A percentile compares a stretch with the other conserved stretches of the same genome.
Conservation (phyloP, 2,888 invertebrate genomes). For the Dendrolimus houi region DNA sequence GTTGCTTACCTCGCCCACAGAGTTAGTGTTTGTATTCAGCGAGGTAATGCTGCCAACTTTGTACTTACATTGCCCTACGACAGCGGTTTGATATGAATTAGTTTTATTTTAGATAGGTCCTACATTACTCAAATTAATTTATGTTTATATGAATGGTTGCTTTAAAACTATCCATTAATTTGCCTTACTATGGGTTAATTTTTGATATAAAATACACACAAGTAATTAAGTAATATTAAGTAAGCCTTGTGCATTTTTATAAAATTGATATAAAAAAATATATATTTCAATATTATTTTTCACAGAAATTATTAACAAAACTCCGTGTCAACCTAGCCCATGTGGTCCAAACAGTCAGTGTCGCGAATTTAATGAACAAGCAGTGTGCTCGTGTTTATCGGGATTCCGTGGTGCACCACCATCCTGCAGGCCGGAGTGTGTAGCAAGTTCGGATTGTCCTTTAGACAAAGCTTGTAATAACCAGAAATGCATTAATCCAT, state of each 20-base stretch:
- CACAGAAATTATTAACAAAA: constrained; percentile 51
- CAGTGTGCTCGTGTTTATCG: constrained; percentile 81
- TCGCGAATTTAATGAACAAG: constrained; percentile 77
- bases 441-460: constrained; percentile 82
- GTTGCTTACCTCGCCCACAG: too few species aligned
- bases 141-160: too few species aligned
- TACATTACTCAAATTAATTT: too few species aligned
- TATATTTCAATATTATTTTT: constrained; percentile 5
- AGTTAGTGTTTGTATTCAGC: too few species aligned
- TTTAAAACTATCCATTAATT: too few species aligned
- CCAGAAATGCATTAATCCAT: constrained; percentile 84
- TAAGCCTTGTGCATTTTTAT: neutral
- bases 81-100: too few species aligned
- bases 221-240: neutral
- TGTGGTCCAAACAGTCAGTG: constrained; percentile 81
- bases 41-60: too few species aligned
- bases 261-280: neutral
- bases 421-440: constrained; percentile 83
- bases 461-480: constrained; percentile 82
- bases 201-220: too few species aligned
- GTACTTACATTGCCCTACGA: too few species aligned
- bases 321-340: constrained; percentile 79
- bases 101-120: too few species aligned
- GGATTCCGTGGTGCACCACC: constrained; percentile 81
- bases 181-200: too few species aligned